Conservation (phyloP, 2,888 invertebrate species). For the Reticulitermes lucifugus region DNA sequence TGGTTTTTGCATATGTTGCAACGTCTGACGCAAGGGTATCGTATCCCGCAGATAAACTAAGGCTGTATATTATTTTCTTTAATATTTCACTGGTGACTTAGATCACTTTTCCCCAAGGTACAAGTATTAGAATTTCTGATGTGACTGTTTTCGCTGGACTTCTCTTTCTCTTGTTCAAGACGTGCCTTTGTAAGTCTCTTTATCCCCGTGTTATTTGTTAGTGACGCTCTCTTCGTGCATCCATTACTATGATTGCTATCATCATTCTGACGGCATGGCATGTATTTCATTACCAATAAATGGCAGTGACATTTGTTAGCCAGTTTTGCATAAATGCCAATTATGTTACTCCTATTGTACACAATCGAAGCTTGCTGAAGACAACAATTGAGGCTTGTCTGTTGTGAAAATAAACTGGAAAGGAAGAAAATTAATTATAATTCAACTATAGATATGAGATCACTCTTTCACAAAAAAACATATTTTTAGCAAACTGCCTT, state of each 20-base stretch:
- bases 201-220: not conserved
- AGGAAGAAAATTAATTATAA: too few relatives aligned
- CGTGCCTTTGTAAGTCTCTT: not conserved
- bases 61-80: too few relatives aligned
- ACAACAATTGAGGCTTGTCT: not conserved
- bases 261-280: not conserved
- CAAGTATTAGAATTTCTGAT: too few relatives aligned
- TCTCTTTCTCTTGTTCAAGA: not conserved
- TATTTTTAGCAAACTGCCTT: too few relatives aligned
- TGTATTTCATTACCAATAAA: not conserved
- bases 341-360: not conserved
- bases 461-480: too few relatives aligned
- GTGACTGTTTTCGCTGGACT: too few relatives aligned
- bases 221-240: not conserved
- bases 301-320: not conserved
- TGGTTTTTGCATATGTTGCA: too few relatives aligned
- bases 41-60: too few relatives aligned
- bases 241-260: not conserved
- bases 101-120: too few relatives aligned
- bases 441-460: too few relatives aligned
- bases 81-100: too few relatives aligned
- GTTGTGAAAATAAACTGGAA: not conserved
- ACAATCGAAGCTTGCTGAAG: not conserved
- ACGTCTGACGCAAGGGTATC: too few relatives aligned
- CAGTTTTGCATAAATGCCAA: not conserved